Evolutionary conservation across 2,113 vertebrate species (phyloP).

Genomic region (Willisornis vidua): DNA sequence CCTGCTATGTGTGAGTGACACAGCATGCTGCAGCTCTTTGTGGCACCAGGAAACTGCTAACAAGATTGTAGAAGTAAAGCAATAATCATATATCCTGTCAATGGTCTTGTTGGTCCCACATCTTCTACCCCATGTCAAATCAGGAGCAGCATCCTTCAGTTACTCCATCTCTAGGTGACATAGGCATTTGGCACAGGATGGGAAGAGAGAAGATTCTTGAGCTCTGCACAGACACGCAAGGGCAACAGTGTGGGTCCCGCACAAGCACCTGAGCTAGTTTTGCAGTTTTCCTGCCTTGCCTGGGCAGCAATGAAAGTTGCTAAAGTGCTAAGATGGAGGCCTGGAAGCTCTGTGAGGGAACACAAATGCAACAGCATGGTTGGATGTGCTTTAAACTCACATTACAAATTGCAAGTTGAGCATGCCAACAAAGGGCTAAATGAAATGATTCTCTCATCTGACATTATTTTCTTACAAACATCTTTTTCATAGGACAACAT

Average conservation of each 20-base stretch:
- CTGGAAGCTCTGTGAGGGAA: not conserved
- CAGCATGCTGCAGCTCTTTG: fast-evolving
- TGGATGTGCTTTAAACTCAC: not conserved
- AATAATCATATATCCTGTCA: fast-evolving
- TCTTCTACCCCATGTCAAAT: not conserved
- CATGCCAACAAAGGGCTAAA: not conserved
- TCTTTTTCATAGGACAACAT: not conserved
- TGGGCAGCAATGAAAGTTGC: not conserved
- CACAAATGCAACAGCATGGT: not conserved
- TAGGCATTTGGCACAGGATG: not conserved
- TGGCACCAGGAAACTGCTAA: not conserved
- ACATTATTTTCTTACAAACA: not conserved
- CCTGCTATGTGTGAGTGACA: fast-evolving
- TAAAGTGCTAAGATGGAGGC: not conserved
- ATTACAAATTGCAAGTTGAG: not conserved
- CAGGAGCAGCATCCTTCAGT: not conserved
- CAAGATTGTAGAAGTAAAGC: not conserved
- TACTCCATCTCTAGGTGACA: not conserved
- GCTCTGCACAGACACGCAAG: fast-evolving
- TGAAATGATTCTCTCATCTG: not conserved
- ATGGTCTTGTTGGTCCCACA: not conserved
- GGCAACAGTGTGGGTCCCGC: fast-evolving
- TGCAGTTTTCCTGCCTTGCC: not conserved
- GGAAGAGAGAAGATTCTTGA: not conserved
- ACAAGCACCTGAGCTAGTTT: not conserved